Conservation (phyloP, 2,888 invertebrate genomes). For the Cheilosia grossa region DNA sequence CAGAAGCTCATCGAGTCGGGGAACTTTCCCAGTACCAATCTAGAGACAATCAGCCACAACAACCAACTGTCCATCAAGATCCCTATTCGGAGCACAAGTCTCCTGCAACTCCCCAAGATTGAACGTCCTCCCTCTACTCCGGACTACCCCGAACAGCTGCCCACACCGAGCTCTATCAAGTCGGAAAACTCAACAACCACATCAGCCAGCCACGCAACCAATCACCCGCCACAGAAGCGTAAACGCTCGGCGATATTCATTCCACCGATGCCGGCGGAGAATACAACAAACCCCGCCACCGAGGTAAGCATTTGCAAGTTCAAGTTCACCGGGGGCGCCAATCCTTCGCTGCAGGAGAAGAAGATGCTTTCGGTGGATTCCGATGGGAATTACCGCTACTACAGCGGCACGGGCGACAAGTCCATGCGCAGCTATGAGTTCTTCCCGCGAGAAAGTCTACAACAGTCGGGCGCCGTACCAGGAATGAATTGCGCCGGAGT, state of each 20-base stretch:
- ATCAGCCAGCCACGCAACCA: constrained; percentile 73
- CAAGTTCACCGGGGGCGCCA: constrained; percentile 95
- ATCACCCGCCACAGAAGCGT: constrained; percentile 85
- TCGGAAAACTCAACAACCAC: constrained; percentile 83
- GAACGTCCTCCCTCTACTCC: constrained; percentile 66
- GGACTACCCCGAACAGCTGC: constrained; percentile 76
- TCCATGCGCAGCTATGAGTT: constrained; percentile 91
- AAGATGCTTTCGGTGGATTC: constrained; percentile 96
- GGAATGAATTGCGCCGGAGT: constrained; percentile 84
- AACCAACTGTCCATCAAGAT: constrained; percentile 82
- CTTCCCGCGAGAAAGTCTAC: constrained; percentile 88
- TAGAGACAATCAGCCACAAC: constrained; percentile 82
- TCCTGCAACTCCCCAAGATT: constrained; percentile 76
- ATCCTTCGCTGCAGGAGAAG: constrained; percentile 94
- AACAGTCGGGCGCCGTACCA: constrained; percentile 85
- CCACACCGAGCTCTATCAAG: constrained; percentile 82
- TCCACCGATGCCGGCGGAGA: constrained; percentile 91
- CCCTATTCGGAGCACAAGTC: constrained; percentile 79
- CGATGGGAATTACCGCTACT: constrained; percentile 94
- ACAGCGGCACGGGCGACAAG: constrained; percentile 93
- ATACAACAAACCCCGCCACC: constrained; percentile 89
- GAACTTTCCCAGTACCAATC: constrained; percentile 80
- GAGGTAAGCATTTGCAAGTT: constrained; percentile 97
- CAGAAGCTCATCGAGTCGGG: constrained; percentile 87
- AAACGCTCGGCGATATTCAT: constrained; percentile 93